Base-by-base conservation (phyloP, 2,888 invertebrate species). In the Cephus nigrinus region DNA sequence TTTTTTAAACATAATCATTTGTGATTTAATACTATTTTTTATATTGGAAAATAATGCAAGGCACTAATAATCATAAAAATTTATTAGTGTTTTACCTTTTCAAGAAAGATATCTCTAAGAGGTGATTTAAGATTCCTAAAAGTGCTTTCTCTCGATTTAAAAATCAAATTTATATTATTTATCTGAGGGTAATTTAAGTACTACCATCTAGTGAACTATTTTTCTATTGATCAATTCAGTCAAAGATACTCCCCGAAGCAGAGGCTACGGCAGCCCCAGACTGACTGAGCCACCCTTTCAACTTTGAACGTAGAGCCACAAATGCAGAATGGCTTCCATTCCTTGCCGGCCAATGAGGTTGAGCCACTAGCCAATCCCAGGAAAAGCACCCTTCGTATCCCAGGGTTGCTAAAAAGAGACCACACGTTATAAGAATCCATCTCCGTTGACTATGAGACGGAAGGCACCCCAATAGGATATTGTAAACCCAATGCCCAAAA, bases 371-470 rank as follows among this genome's bases (percentile, higher is more conserved):
- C 83, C 87, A 86, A 88, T 86, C 89, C 88, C 86, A 82, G 76
- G 79, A 81, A 80, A 78, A 82, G 82, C 78, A 83, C 83, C 79
- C 86, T 85, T 84, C 82, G 79, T 82, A 36, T 36, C 15, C 36
- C 84, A 85, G 86, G 85, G 85, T 86, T 81, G 84, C 79, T 83
- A 82, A 83, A 86, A 81, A 85, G 87, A 84, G 86, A 86, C 77
- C 81, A 78, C 77, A 75, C 80, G 81, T 80, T 78, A 73, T 78
- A 77, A 79, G 83, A 74, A 81, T 83, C 78, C 78, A 78, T 82
- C 84, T 80, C 84, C 76, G 84, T 84, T 84, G 83, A 84, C 80
- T 80, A 80, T 77, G 72, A 83, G 81, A 84, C 80, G 80, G 83
- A 85, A 84, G 82, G 83, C 86, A 86, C 84, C 84, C 86, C 84